Base-by-base conservation (phyloP, 2,797 vertebrate species). In the Sparidentex hasta region DNA sequence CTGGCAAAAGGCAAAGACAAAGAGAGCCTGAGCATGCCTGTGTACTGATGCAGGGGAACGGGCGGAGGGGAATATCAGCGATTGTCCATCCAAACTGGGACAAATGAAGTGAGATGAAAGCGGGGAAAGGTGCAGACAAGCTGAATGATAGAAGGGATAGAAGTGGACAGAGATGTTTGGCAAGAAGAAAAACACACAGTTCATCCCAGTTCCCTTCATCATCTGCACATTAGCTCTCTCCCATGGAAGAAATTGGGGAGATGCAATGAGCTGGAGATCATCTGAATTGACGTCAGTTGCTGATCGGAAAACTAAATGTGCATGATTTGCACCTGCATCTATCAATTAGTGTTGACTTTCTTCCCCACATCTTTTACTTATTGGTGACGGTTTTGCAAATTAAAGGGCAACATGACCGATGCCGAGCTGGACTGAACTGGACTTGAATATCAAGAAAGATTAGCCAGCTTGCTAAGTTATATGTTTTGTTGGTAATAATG, bases 1-100 rank as follows among this genome's bases (percentile, higher is more conserved):
- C 55, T 20, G 25, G 78, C 57, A 21, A 44, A 54, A 80, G 78
- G 43, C 55, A 13, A 4, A 65, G 52, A 47, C 21, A 72, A 66
- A 56, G 62, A 65, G 48, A 83, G 61, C 55, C 69, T 64, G 54
- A 27, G 65, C 46, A 4, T 65, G 72, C 68, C 11, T 33, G 63
- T 69, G 66, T 25, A 33, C 7, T 33, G 33, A 33, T 33, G 33
- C 33, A 33, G 33, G 7, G 7, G 33, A 76, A 71, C 48, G 55
- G 64, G 59, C 54, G 4, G 57, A 38, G 68, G 29, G 58, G 57
- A 43, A 71, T 13, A 81, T 79, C 38, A 52, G 71, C 65, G 7
- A 52, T 69, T 8, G n/a, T 70, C 58, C 71, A 44, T 55, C 56
- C 59, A 27, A 57, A 63, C 41, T 4, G 38, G 82, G 33, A 77